Conservation (phyloP, 35 echinoderm and acorn worm species). For the Chiridota heheva region DNA sequence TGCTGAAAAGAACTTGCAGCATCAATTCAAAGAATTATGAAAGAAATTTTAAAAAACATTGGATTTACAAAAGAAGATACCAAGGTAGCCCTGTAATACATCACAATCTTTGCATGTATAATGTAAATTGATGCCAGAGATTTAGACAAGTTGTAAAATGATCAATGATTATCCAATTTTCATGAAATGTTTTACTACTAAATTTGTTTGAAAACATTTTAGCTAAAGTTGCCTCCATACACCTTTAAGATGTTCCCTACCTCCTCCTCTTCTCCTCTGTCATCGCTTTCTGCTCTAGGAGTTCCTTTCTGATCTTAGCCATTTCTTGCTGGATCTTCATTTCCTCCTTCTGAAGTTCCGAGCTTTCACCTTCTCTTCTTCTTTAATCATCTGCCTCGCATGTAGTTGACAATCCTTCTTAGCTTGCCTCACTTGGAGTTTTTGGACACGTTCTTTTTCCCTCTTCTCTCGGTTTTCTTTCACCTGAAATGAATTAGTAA, state of each 20-base stretch:
- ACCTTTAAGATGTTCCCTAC: slow-evolving; percentile 2
- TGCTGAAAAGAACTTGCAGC: too few species aligned
- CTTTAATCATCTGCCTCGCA: slow-evolving; percentile 78
- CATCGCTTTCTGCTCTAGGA: slow-evolving; percentile 54
- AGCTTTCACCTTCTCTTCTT: slow-evolving; percentile 70
- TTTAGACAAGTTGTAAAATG: background rate
- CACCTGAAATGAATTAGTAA: slow-evolving; percentile 36
- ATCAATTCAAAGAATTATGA: too few species aligned
- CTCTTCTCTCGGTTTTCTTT: slow-evolving; percentile 83
- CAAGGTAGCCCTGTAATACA: too few species aligned
- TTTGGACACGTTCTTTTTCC: slow-evolving; percentile 43
- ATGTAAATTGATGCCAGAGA: background rate
- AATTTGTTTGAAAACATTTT: background rate
- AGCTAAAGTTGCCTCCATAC: background rate
- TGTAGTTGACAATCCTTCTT: slow-evolving; percentile 69
- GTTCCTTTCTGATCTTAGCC: slow-evolving; percentile 72
- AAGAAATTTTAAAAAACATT: too few species aligned
- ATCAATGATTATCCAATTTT: background rate
- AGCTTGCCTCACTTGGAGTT: slow-evolving; percentile 40
- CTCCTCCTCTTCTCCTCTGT: slow-evolving; percentile 63
- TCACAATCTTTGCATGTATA: too few species aligned
- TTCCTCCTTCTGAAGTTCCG: slow-evolving; percentile 64
- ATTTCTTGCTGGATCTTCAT: slow-evolving; percentile 79
- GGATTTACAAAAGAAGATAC: too few species aligned
- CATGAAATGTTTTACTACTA: background rate